phyloP scores from a whole-genome alignment of 2,888 invertebrate species.

The Orgyia antiqua region DNA sequence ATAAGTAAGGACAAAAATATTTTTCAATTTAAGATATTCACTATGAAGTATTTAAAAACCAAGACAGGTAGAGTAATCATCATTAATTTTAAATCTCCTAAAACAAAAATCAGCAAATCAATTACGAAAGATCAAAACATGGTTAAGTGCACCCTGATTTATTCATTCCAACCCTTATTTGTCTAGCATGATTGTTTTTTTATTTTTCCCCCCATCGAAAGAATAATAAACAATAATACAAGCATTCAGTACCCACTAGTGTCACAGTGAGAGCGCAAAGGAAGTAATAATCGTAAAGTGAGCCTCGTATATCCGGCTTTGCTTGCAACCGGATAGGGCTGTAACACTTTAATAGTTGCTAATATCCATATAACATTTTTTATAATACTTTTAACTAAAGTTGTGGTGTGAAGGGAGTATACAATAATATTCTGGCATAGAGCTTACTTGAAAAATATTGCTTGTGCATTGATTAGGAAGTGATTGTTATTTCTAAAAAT shows the following conservation, averaged over 20 bases:
- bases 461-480: too few relatives aligned
- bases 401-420: background rate
- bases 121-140: slow-evolving; percentile 8
- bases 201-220: slow-evolving; percentile 27
- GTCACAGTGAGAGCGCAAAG: slow-evolving; percentile 41
- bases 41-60: too few relatives aligned
- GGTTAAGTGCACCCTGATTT: slow-evolving; percentile 7
- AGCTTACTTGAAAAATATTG: too few relatives aligned
- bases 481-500: too few relatives aligned
- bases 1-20: too few relatives aligned
- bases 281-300: slow-evolving; percentile 65
- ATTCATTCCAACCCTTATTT: slow-evolving; percentile 23
- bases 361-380: slow-evolving; percentile 2
- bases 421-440: too few relatives aligned
- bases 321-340: slow-evolving; percentile 28
- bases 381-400: background rate
- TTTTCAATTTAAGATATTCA: too few relatives aligned
- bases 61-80: too few relatives aligned
- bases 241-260: slow-evolving; percentile 33
- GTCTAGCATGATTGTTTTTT: slow-evolving; percentile 27
- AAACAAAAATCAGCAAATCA: slow-evolving; percentile 4
- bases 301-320: slow-evolving; percentile 50
- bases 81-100: too few relatives aligned
- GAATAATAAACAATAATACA: slow-evolving; percentile 47
- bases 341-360: slow-evolving; percentile 3